Evolutionary conservation across 2,888 invertebrate genomes (phyloP).

Genomic region (Pammene fasciana): DNA sequence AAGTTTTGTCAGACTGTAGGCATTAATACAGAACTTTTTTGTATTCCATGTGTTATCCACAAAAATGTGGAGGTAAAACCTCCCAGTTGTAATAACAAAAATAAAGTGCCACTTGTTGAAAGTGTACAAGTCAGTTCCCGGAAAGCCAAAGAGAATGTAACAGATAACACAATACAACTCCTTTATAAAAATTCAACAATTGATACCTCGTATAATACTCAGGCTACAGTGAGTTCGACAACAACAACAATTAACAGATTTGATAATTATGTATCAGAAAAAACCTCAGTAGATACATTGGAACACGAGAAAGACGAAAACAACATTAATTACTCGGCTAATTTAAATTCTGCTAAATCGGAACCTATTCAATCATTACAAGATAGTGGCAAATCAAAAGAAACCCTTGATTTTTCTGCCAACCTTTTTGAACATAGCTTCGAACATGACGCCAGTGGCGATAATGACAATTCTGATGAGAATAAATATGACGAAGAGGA

Average conservation of each 20-base stretch:
- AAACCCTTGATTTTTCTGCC: conserved; percentile 54
- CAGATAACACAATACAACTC: conserved; percentile 63
- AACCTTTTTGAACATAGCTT: conserved; percentile 65
- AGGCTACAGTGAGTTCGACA: conserved; percentile 49
- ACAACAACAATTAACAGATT: conserved; percentile 50
- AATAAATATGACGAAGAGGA: conserved; percentile 53
- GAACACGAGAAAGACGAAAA: background rate
- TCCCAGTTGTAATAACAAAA: conserved; percentile 48
- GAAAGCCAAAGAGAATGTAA: conserved; percentile 40
- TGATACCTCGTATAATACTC: conserved; percentile 58
- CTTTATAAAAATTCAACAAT: conserved; percentile 71
- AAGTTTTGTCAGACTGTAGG: conserved; percentile 65
- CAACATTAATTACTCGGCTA: background rate
- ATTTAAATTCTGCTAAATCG: conserved; percentile 11
- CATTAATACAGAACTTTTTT: conserved; percentile 70
- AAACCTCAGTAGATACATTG: conserved; percentile 11
- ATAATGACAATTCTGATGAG: conserved; percentile 60
- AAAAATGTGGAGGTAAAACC: conserved; percentile 57
- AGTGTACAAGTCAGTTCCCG: conserved; percentile 41
- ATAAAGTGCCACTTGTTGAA: conserved; percentile 43
- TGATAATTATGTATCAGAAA: conserved; percentile 44
- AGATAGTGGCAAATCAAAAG: conserved; percentile 50
- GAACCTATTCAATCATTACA: conserved; percentile 21
- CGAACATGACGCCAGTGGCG: conserved; percentile 63
- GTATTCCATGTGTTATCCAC: conserved; percentile 73